Evolutionary conservation across 2,797 vertebrate species (phyloP), one percentile per base, ranked within the genome.

Genomic region (Lepidocolaptes lacrymiger): DNA sequence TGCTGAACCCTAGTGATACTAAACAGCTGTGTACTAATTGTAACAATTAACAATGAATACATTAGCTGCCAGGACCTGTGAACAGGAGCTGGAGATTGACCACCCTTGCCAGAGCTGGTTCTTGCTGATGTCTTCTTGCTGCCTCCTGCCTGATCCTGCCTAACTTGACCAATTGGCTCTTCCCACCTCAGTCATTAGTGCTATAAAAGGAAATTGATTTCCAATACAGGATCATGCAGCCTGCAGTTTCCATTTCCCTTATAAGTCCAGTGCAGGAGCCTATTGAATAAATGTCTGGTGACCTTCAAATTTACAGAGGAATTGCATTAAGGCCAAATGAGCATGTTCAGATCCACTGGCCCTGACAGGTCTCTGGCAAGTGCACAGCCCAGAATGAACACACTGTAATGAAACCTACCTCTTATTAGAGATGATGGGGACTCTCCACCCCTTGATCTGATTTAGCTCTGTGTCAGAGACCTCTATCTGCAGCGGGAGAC

Each of bases 391-490:
- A 51, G 82, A 88, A 49, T 62, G 82, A 97, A 88, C 76, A 94
- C 41, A 64, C 72, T n/a, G 62, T 69, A 76, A 80, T 66, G 59
- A 94, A 92, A 91, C 96, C n/a, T 91, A 98, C 98, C 98, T 98
- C 92, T 97, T 98, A 89, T 97, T 98, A 81, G 98, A 96, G 56
- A 98, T 74, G 73, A 99, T 98, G 54, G 99, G 99, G 15, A 99
- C 98, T 96, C 99, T 98, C 99, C 99, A 99, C 80, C 99, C 98
- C 97, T 99, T 99, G 97, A 99, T 99, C 97, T 99, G 99, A 96
- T 98, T 99, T 81, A 99, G 98, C 94, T 99, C 99, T 2, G 98
- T 97, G 97, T 99, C 99, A 2, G 99, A 99, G 91, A 99, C 98
- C 94, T 99, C 99, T 18, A 99, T 99, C 96, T 99, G 98, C 84